Evolutionary conservation across 2,797 vertebrate species (phyloP).

Genomic region (Centropyge bicolor): DNA sequence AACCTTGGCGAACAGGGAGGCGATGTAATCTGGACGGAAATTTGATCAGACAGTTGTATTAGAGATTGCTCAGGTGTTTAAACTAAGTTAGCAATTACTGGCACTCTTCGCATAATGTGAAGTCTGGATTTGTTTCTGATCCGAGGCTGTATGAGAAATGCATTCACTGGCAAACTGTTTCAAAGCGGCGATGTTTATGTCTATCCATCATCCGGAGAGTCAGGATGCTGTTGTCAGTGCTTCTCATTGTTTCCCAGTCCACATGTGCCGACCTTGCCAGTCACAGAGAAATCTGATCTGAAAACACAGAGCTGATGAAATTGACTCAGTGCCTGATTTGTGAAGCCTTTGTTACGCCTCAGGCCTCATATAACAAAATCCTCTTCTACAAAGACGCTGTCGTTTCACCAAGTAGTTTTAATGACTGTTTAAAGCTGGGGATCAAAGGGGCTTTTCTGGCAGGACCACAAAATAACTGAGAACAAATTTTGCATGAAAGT

Average conservation of each 20-base stretch:
- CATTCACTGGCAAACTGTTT: constrained; percentile 54
- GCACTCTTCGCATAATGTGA: constrained; percentile 59
- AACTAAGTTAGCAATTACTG: constrained; percentile 50
- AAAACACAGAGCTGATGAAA: constrained; percentile 17
- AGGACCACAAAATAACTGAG: constrained; percentile 4
- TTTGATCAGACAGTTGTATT: constrained; percentile 69
- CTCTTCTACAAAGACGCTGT: background rate
- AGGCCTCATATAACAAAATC: constrained; percentile 9
- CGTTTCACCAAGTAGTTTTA: constrained; percentile 20
- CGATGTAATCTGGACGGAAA: constrained; percentile 74
- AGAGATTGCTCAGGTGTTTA: constrained; percentile 58
- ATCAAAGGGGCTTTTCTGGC: constrained; percentile 21
- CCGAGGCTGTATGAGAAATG: constrained; percentile 56
- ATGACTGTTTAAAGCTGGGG: constrained; percentile 9
- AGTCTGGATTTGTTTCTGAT: constrained; percentile 44
- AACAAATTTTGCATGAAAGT: constrained; percentile 29
- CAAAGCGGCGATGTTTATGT: constrained; percentile 43
- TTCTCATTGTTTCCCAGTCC: constrained; percentile 29
- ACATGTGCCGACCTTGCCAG: constrained; percentile 23
- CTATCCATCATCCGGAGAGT: constrained; percentile 28
- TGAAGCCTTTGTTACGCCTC: constrained; percentile 1
- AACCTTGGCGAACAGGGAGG: constrained; percentile 39
- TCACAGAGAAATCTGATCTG: constrained; percentile 23
- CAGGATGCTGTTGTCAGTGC: constrained; percentile 47
- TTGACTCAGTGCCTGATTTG: constrained; percentile 3